Evolutionary conservation across 1,140 invertebrate genomes (phyloP), one percentile per base, ranked within the genome.

Genomic region (Sminthurinus signatus): DNA sequence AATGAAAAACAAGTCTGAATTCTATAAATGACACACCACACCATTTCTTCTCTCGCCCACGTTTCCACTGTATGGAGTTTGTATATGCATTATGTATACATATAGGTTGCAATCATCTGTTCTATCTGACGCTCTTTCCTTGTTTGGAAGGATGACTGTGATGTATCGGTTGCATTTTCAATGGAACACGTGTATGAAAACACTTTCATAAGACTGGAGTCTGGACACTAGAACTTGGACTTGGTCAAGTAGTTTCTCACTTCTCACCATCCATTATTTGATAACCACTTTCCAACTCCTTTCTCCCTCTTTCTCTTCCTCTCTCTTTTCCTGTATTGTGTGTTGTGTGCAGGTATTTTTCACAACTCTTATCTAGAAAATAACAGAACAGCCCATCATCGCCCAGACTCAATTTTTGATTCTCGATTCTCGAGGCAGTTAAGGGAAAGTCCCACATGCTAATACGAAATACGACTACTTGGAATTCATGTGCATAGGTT

Each of bases 151-250:
- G 48, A 19, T 54, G 60, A 61, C 60, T 52, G 32, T 61, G 60
- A 61, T 61, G 60, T 54, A 61, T 61, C 60, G 60, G 50, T 54
- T 61, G 50, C 60, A 61, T 61, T 39, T 54, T 14, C 31, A 15
- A 61, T 25, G n/a, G n/a, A 5, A 25, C 48, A 43, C 44, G 36
- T 52, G 36, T 3, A 52, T 14, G 50, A 52, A 27, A 52, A 52
- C 50, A 52, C n/a, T n/a, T 52, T 52, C 50, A 52, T 52, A 23
- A 39, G 36, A 39, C 17, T 8, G n/a, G n/a, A n/a, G 32, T 5
- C 32, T 36, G 15, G 15, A 36, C 5, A 36, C 5, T 23, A 5
- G n/a, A 5, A 5, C 5, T 17, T 52, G 54, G 54, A 32, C 25
- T 12, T 32, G 59, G 43, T 28, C 59, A 27, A 60, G 5, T 42